These are phyloP conservation scores for Carpatolechia fugitivella DNA, from an alignment of 2,888 invertebrate genomes.

Conservation along the genomic window DNA sequence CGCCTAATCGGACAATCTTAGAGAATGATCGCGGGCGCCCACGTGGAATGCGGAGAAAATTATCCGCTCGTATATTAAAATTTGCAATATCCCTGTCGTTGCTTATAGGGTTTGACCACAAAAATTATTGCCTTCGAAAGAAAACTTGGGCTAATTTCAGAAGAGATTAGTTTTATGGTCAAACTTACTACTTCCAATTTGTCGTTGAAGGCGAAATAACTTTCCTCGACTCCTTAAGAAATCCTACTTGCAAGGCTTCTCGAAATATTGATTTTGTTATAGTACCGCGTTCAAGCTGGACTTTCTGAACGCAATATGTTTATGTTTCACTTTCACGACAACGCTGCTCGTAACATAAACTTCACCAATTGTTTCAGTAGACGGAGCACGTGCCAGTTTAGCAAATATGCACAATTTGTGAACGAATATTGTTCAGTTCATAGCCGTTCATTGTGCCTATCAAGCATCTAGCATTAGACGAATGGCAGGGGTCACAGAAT, in stretches of 20 bases:
- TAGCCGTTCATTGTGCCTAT: slow-evolving; percentile 2
- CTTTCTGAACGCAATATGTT: neutral
- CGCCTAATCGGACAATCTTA: slow-evolving; percentile 2
- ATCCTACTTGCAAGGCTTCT: too few species aligned
- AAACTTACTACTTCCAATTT: too few species aligned
- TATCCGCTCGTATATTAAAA: neutral
- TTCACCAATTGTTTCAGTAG: neutral
- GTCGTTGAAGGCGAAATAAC: too few species aligned
- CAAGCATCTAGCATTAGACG: slow-evolving; percentile 11
- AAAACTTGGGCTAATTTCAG: too few species aligned
- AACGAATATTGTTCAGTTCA: neutral
- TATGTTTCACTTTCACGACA: neutral
- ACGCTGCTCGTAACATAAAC: neutral
- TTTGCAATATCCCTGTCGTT: neutral
- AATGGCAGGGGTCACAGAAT: slow-evolving; percentile 19
- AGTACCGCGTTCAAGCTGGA: neutral
- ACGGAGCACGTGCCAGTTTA: neutral
- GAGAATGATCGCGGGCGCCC: neutral
- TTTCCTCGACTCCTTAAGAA: too few species aligned
- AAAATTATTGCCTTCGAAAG: too few species aligned
- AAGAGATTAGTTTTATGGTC: too few species aligned
- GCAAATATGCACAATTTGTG: neutral
- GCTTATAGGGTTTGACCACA: too few species aligned
- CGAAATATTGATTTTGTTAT: too few species aligned
- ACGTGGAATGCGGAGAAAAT: neutral